Evolutionary conservation across 2,797 vertebrate species (phyloP).

Genomic region (Prunella strophiata): DNA sequence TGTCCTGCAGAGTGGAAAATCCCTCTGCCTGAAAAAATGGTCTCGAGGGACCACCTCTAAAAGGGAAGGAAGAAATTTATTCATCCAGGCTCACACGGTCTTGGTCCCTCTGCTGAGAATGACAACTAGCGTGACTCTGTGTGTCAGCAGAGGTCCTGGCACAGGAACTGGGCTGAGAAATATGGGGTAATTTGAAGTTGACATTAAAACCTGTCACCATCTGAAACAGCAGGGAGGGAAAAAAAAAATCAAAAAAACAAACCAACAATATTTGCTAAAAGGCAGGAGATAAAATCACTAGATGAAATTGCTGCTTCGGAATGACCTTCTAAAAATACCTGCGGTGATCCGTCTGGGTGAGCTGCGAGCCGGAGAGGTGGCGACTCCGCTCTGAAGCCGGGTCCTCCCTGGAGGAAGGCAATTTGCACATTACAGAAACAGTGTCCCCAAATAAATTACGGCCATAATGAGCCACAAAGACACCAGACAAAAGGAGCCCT

Average conservation of each 20-base stretch:
- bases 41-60: conserved; percentile 35
- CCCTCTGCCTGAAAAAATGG: conserved; percentile 43
- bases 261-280: conserved; percentile 57
- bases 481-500: background rate
- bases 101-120: conserved; percentile 36
- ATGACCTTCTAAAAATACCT: conserved; percentile 63
- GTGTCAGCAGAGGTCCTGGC: conserved; percentile 52
- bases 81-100: conserved; percentile 1
- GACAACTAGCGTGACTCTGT: conserved; percentile 22
- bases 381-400: background rate
- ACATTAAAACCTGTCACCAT: conserved; percentile 66
- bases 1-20: conserved; percentile 62
- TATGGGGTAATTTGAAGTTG: conserved; percentile 58
- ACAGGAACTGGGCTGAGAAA: conserved; percentile 51
- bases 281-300: conserved; percentile 51
- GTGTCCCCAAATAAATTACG: background rate
- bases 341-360: conserved; percentile 25
- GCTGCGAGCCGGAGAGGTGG: background rate
- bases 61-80: conserved; percentile 49
- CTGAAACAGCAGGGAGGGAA: background rate
- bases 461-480: background rate
- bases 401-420: conserved; percentile 22
- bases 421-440: conserved; percentile 44
- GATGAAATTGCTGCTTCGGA: conserved; percentile 39
- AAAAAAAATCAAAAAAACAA: background rate